Base-by-base conservation (phyloP, 2,888 invertebrate genomes). In the Torymus texanus region DNA sequence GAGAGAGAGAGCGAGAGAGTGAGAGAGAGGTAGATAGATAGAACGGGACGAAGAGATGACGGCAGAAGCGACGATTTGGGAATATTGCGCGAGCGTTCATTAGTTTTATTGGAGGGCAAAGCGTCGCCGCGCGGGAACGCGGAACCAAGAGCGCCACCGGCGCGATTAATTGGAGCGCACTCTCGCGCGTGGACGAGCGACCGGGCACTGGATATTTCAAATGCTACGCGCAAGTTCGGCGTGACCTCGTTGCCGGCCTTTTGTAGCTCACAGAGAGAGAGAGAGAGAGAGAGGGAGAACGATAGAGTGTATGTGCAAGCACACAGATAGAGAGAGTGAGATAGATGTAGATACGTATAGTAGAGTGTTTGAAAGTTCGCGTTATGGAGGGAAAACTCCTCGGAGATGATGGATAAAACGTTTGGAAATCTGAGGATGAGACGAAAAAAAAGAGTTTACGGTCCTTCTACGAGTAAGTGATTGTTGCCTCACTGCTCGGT, bases 131-230 rank as follows among this genome's bases (percentile, higher is more conserved):
- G 29, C 29, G 29, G 0, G 29, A 1, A 3, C 29, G 29, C 29
- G 29, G 3, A 29, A 8, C 2, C 29, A 29, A 29, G 29, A 29
- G 29, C 29, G 29, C 29, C 29, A 29, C 29, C 41, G 53, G 55
- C 67, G 61, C 55, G 56, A 76, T 76, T 76, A 76, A 76, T 76
- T 76, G 62, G 62, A 70, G 62, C 68, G 76, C 68, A 53, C 75
- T n/a, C n/a, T n/a, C n/a, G n/a, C n/a, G n/a, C n/a, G n/a, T n/a
- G 41, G 41, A 41, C 41, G 41, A 41, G 41, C 41, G 41, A 41
- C 41, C 41, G 41, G 41, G 51, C 55, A 61, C 66, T 66, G 55
- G 66, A 74, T 74, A 74, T 74, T 74, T 74, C 74, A 56, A 74
- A 74, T 65, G 51, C 72, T 61, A 29, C 62, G 53, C 62, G 53